Conservation (phyloP, 2,113 vertebrate species). For the Tenrec ecaudatus region DNA sequence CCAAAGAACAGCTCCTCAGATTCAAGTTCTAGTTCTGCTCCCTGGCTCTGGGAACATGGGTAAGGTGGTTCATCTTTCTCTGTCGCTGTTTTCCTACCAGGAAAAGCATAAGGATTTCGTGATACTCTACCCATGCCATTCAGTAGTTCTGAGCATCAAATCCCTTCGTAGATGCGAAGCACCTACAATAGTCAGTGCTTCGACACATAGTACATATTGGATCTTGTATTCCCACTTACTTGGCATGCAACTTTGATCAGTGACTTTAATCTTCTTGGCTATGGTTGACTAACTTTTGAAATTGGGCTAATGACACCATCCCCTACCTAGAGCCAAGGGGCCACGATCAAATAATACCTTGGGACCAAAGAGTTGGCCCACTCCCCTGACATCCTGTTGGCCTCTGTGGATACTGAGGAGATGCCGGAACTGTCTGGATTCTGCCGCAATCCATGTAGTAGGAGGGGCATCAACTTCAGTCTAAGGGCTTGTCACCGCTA, state of each 20-base stretch:
- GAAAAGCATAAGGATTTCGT: neutral
- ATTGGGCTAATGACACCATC: slow-evolving; percentile 17
- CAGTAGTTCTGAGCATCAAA: neutral
- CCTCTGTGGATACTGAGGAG: neutral
- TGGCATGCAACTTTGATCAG: neutral
- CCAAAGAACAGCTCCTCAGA: neutral
- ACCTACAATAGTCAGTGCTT: neutral
- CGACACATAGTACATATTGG: neutral
- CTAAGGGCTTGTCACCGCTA: neutral
- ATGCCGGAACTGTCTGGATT: neutral
- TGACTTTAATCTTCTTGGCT: slow-evolving; percentile 20
- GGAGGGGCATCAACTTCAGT: neutral
- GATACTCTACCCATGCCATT: neutral
- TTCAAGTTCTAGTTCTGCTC: neutral
- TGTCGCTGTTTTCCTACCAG: slow-evolving; percentile 5
- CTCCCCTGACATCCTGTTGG: neutral
- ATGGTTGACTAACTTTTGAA: slow-evolving; percentile 53
- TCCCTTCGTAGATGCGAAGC: neutral
- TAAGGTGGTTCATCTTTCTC: neutral
- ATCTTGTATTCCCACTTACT: neutral
- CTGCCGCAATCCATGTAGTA: neutral
- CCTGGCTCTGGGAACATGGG: neutral
- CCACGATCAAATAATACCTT: neutral
- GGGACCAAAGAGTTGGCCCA: neutral
- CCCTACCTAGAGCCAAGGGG: neutral